Evolutionary conservation across 2,113 vertebrate genomes (phyloP).

Genomic region (Tachuris rubrigastra): DNA sequence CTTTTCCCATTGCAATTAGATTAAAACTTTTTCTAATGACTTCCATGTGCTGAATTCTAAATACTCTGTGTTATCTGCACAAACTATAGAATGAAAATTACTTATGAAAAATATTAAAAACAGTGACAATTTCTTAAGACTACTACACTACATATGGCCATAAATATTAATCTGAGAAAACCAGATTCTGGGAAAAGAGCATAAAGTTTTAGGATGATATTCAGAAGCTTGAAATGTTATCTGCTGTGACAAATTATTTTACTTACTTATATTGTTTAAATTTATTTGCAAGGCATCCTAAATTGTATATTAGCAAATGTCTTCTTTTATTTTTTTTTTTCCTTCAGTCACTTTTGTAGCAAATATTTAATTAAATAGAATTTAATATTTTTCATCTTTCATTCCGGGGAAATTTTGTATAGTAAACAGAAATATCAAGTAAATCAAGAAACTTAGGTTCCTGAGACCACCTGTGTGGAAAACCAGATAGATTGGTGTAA

Average conservation of each 20-base stretch:
- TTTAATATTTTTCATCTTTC: background rate
- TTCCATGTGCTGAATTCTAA: background rate
- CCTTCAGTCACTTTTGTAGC: background rate
- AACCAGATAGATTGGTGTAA: background rate
- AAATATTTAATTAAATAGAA: background rate
- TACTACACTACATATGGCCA: too few relatives aligned
- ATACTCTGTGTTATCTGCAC: background rate
- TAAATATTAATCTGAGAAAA: background rate
- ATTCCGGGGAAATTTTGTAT: background rate
- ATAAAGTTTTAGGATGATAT: background rate
- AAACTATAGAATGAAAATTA: background rate
- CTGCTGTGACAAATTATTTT: background rate
- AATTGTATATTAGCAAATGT: background rate
- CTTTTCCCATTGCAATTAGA: background rate
- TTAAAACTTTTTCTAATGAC: background rate
- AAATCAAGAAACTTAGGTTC: background rate
- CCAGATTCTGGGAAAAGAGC: background rate
- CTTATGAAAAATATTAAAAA: background rate
- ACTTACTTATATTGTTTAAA: background rate
- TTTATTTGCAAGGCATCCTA: background rate
- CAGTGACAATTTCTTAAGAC: background rate
- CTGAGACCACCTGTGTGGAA: background rate
- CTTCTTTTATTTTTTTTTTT: background rate
- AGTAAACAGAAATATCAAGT: background rate
- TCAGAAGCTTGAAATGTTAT: background rate